Base-by-base conservation (phyloP, 2,797 vertebrate species). In the Anas flavirostris region DNA sequence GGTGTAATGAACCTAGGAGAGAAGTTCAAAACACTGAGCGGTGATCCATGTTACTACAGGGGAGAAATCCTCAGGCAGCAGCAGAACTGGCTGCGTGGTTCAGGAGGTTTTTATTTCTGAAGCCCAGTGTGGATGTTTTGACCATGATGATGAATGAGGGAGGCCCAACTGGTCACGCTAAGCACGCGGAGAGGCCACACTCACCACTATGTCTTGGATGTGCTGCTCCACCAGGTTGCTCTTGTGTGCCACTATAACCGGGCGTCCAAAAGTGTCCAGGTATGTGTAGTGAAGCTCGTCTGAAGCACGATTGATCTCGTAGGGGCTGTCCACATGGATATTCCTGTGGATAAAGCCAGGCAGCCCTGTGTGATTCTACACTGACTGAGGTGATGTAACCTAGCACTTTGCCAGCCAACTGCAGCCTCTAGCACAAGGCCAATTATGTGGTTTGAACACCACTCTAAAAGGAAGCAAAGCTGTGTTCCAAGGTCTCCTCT, bases 281-380 rank as follows among this genome's bases (percentile, higher is more conserved):
- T 99, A 99, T 0, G 99, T 99, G 80, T 99, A 99, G 82, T 99
- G 99, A 88, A 99, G 98, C 96, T 99, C 99, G 0, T 99, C 98
- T 0, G 98, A 98, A 84, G 98, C 97, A n/a, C 99, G 98, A 75
- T 94, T 97, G 46, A 99, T 99, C 72, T 98, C 98, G 74, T 99
- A 99, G 12, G 99, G 99, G 28, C 98, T 99, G 21, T 99, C 99
- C 91, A 99, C 98, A 0, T 99, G 98, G 93, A 99, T 98, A 88
- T 99, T 99, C 96, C 99, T 99, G 93, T n/a, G 75, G 74, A 64
- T 37, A 91, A 82, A 94, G 55, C 31, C 84, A 86, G 41, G 81
- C 12, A 59, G 55, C 28, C 9, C 41, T 4, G 2, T 10, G 25
- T 55, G 53, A 90, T 44, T 82, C 25, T 9, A 21, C 9, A 7